phyloP scores from a whole-genome alignment of 1,140 invertebrate genomes.

The Antheraea pernyi region DNA sequence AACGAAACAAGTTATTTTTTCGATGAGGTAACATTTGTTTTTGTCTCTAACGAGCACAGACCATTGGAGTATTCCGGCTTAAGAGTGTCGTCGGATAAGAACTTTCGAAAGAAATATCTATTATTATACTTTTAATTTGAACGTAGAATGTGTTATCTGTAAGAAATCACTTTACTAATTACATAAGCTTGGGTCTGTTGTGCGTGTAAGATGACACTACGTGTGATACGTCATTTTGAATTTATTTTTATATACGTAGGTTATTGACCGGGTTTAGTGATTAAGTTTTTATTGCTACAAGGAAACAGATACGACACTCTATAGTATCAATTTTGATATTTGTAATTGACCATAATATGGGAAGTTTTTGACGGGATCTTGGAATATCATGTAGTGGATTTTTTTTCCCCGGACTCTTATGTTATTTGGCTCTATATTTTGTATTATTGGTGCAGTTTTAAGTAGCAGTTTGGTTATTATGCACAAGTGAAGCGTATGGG shows the following conservation, averaged over 20 bases:
- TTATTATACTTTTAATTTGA: constrained; percentile 8
- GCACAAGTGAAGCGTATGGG: too few species aligned
- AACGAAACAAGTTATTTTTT: neutral
- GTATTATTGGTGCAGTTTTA: too few species aligned
- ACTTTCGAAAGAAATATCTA: constrained; percentile 4
- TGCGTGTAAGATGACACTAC: constrained; percentile 8
- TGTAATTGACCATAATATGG: too few species aligned
- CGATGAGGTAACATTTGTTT: neutral
- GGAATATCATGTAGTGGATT: too few species aligned
- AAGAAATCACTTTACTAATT: constrained; percentile 14
- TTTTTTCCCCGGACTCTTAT: too few species aligned
- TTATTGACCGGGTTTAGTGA: neutral
- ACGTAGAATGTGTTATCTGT: constrained; percentile 22
- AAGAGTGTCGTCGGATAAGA: neutral
- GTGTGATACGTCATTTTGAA: neutral
- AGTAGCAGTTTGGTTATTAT: too few species aligned
- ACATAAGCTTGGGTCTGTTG: neutral
- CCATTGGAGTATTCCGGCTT: neutral
- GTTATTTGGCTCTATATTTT: too few species aligned
- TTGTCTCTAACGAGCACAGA: neutral
- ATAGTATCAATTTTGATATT: neutral
- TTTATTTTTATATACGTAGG: neutral
- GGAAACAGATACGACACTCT: constrained; percentile 6
- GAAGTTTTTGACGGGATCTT: too few species aligned
- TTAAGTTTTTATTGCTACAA: neutral